phyloP scores from a whole-genome alignment of 2,113 vertebrate genomes.

The Oreochromis niloticus region DNA sequence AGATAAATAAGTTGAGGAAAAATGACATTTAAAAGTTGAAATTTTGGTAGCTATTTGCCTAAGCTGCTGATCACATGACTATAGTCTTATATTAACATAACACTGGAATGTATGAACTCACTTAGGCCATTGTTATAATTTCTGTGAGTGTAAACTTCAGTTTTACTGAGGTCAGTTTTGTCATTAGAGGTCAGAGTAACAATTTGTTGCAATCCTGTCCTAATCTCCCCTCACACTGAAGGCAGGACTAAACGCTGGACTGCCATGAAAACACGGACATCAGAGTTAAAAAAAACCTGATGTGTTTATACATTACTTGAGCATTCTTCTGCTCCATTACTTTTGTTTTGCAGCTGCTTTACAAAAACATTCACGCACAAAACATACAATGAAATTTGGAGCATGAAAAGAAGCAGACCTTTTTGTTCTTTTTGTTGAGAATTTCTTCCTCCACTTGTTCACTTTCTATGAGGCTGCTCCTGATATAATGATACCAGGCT shows the following conservation, averaged over 20 bases:
- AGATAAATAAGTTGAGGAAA: neutral
- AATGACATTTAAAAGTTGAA: rapidly evolving
- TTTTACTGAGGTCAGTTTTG: neutral
- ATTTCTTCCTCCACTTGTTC: neutral
- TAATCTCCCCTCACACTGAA: neutral
- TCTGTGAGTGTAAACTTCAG: neutral
- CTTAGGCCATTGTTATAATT: neutral
- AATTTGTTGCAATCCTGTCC: rapidly evolving
- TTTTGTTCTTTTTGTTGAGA: neutral
- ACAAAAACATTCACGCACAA: neutral
- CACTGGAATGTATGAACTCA: neutral
- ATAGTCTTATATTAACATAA: neutral
- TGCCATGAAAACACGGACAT: neutral
- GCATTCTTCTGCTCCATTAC: neutral
- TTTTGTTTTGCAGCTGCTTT: neutral
- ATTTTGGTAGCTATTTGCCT: neutral
- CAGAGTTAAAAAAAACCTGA: neutral
- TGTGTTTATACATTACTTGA: neutral
- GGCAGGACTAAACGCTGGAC: neutral
- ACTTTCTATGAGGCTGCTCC: neutral
- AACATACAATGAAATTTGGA: neutral
- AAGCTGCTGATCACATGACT: neutral
- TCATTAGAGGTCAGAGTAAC: rapidly evolving
- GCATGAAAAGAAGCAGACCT: neutral
- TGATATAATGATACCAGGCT: neutral